Evolutionary conservation across 1,140 invertebrate species (phyloP), one percentile per base, ranked within the genome.

Genomic region (Leptestheria dahalacensis): DNA sequence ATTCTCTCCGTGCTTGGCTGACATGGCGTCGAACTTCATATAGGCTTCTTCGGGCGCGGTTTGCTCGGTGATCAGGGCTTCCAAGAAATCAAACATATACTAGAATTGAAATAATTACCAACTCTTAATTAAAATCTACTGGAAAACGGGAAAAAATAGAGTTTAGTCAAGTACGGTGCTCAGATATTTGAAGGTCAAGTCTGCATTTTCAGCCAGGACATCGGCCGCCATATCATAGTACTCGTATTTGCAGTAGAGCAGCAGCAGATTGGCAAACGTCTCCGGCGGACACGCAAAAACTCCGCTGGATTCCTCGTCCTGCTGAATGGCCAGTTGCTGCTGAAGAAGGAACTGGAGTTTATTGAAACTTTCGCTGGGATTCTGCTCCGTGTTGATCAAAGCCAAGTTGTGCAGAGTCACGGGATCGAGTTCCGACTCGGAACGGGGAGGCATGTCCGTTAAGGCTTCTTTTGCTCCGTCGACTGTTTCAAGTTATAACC

Each of bases 331-430:
- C 25, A 52, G 21, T 29, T 57, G 55, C 69, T 98, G 90, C 68
- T 95, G 88, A 1, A 99, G 75, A 9, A 99, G 74, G 73, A 97
- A 99, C 69, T 98, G 94, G 21, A 99, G 71, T 73, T 98, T 98
- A 68, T 97, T 88, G 70, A 99, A 97, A 20, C 94, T 92, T 71
- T 94, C 88, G 0, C 84, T 86, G 9, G 94, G 88, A 63, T 91
- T 86, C 25, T 73, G 75, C 52, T 94, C 88, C 72, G 96, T 92
- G 68, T 96, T 95, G 68, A 97, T 89, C 4, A 99, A 74, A 0
- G 95, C 96, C 75, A 97, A 87, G 71, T 99, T 99, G 68, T 99
- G 97, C 4, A 99, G 75, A 23, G 95, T 97, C 0, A 99, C 91
- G 18, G 94, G 91, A 74, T 99, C 97, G 60, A 99, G 73, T 75